Percentiles rank a stretch among this genome's conserved stretches.
phyloP scores from a whole-genome alignment of 2,113 vertebrate species.

The Laticauda colubrina region DNA sequence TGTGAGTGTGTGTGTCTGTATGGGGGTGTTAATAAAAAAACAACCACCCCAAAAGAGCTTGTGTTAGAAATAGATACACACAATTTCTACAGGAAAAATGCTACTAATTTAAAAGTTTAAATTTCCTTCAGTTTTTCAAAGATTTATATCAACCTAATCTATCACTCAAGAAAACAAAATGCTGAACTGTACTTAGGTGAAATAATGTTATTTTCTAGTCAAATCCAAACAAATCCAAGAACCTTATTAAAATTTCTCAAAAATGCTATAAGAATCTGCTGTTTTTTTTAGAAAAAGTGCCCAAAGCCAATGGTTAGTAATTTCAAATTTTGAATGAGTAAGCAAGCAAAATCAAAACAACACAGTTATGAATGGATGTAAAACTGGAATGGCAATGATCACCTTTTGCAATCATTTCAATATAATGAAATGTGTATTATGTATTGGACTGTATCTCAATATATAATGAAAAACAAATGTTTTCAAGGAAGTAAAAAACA shows the following conservation, averaged over 20 bases:
- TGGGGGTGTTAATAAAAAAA: neutral
- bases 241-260: constrained; percentile 4
- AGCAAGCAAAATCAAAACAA: constrained; percentile 33
- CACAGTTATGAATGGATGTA: constrained; percentile 45
- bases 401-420: constrained; percentile 29
- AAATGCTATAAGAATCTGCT: neutral
- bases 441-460: constrained; percentile 6
- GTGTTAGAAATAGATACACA: constrained; percentile 20
- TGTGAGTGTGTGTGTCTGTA: neutral
- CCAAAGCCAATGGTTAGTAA: constrained; percentile 5
- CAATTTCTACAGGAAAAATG: neutral
- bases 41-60: neutral
- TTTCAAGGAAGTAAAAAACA: constrained; percentile 3
- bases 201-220: constrained; percentile 11
- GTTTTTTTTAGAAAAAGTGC: neutral
- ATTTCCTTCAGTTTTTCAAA: constrained; percentile 44
- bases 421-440: constrained; percentile 27
- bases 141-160: constrained; percentile 23
- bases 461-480: neutral
- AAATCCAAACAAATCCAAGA: neutral
- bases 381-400: constrained; percentile 47
- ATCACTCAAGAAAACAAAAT: constrained; percentile 39
- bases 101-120: constrained; percentile 38
- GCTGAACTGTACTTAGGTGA: constrained; percentile 29
- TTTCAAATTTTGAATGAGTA: constrained; percentile 37